Evolutionary conservation across 2,888 invertebrate genomes (phyloP), one percentile per base, ranked within the genome.

Genomic region (Lasioglossum leucozonium): DNA sequence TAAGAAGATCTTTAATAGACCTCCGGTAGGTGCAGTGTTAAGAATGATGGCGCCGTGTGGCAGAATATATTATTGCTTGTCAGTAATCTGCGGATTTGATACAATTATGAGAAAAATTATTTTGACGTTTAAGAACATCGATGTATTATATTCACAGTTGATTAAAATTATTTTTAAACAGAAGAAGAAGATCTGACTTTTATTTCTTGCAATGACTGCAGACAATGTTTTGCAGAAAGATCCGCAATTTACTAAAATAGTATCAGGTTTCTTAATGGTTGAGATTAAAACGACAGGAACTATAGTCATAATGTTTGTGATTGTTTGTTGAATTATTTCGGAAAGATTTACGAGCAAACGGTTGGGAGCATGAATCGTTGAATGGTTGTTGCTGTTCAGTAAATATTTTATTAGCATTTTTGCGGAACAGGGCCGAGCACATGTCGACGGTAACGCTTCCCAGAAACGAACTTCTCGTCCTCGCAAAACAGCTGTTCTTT

Each of bases 401-500:
- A 47, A 67, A 37, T 26, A 34, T 65, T 47, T 67, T 16, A 67
- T 67, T 13, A n/a, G 37, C 65, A 34, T 42, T 77, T 55, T 26
- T 51, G 10, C 37, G 8, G n/a, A 34, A 11, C 2, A 62, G 0
- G n/a, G 22, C 37, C 22, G 69, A 40, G 37, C 37, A 40, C 22
- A 5, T 11, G 37, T 13, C 76, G 82, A 87, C 85, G 80, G 78
- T 85, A 74, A 82, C 65, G 81, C 83, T 84, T 84, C 79, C 79
- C 73, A 76, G 44, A 73, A 79, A 79, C 76, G 42, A 79, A 85
- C 85, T 65, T 74, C 82, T 81, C 77, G 83, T 86, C 75, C 69
- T 84, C 71, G 84, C 74, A 72, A 76, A n/a, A 85, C 80, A 80
- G 79, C 65, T 83, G 74, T 81, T 83, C 81, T 83, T 88, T 85